A percentile compares a stretch with the other conserved stretches of the same genome.
Conservation (phyloP, 2,888 invertebrate species). For the Neuroscelio doddi region DNA sequence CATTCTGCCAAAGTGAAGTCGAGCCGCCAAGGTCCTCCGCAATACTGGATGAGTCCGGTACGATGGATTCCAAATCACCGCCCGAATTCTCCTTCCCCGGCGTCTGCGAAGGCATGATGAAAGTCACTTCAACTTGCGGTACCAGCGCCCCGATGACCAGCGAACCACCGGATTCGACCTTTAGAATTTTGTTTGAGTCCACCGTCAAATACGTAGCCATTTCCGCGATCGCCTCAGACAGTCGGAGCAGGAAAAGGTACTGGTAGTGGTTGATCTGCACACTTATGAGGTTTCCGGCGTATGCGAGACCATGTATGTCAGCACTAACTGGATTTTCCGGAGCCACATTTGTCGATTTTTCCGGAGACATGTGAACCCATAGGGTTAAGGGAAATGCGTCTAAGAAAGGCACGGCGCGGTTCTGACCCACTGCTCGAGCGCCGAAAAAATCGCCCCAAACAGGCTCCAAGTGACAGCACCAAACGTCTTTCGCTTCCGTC, state of each 20-base stretch:
- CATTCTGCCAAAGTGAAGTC: slow-evolving; percentile 56
- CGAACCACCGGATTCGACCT: slow-evolving; percentile 74
- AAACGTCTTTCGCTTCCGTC: slow-evolving; percentile 90
- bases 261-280: slow-evolving; percentile 96
- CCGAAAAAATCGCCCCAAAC: slow-evolving; percentile 95
- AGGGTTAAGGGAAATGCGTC: slow-evolving; percentile 91
- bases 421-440: slow-evolving; percentile 82
- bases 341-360: slow-evolving; percentile 22
- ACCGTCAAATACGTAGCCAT: slow-evolving; percentile 85
- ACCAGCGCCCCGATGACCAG: slow-evolving; percentile 85
- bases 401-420: slow-evolving; percentile 84
- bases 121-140: slow-evolving; percentile 89
- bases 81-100: slow-evolving; percentile 90
- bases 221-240: slow-evolving; percentile 87
- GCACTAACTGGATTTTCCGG: slow-evolving; percentile 69
- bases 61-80: slow-evolving; percentile 87
- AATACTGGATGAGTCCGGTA: slow-evolving; percentile 89
- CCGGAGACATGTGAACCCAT: slow-evolving; percentile 79
- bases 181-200: slow-evolving; percentile 82
- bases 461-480: slow-evolving; percentile 91
- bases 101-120: slow-evolving; percentile 88
- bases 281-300: slow-evolving; percentile 88
- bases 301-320: slow-evolving; percentile 85
- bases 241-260: slow-evolving; percentile 88
- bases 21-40: slow-evolving; percentile 78